Evolutionary conservation across 1,140 invertebrate species (phyloP), one percentile per base, ranked within the genome.

Genomic region (Parapsyche elsis): DNA sequence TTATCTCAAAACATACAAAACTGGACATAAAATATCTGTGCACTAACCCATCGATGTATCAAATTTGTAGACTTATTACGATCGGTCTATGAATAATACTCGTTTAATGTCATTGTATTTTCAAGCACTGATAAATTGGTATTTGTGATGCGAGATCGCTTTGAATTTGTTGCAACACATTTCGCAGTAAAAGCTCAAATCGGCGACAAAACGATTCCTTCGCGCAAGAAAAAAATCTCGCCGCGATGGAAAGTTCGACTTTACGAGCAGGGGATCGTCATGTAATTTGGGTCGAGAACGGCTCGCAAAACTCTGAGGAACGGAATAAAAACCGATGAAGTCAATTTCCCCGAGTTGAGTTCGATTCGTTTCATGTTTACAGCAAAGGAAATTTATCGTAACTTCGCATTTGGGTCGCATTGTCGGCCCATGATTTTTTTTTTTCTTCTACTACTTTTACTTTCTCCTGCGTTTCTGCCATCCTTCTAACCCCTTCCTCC

Each of bases 391-490:
- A 77, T 78, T 74, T 78, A 78, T 81, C 71, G 73, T 61, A 59
- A 78, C 59, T 79, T 79, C 61, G 57, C 59, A 76, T 81, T 78
- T 70, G 78, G 74, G 78, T 73, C 78, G 73, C 70, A 82, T 70
- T 80, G 78, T 77, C 46, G 76, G 78, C n/a, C 24, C 64, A 80
- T 77, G 76, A 79, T 78, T 82, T 80, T 81, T 80, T 76, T 44
- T 45, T 7, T 21, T 21, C 61, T 21, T 64, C 30, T 38, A 38
- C 30, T 38, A 38, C 30, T 38, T 38, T 7, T 38, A 38, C 30
- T 38, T 38, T 38, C 30, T 38, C 30, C 30, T 38, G 30, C 30
- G 30, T 38, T 38, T 38, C 71, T 77, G 12, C 49, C 49, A 16
- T 53, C 16, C 16, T 53, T 53, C 16, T 5, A 46, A 5, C 49